Evolutionary conservation across 2,888 invertebrate species (phyloP).

Genomic region (Cheilosia soror): DNA sequence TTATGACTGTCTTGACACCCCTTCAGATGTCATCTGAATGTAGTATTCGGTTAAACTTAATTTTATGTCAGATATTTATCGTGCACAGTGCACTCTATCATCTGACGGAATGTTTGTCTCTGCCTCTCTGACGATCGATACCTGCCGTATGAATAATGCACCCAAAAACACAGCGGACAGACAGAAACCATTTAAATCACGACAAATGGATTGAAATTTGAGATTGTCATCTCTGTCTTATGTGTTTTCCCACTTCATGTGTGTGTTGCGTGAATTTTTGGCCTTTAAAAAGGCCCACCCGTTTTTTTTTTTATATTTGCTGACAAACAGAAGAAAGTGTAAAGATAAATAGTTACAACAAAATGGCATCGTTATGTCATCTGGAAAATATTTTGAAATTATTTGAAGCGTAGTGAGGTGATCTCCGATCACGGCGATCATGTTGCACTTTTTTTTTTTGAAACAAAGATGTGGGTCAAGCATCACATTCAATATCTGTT

Average conservation of each 20-base stretch:
- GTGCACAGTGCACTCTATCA: not conserved
- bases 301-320: not conserved
- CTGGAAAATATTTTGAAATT: slow-evolving; percentile 51
- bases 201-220: slow-evolving; percentile 61
- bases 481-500: slow-evolving; percentile 13
- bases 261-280: slow-evolving; percentile 20
- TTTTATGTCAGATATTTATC: slow-evolving; percentile 45
- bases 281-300: slow-evolving; percentile 15
- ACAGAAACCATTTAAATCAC: slow-evolving; percentile 36
- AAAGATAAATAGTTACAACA: slow-evolving; percentile 37
- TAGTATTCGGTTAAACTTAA: slow-evolving; percentile 46
- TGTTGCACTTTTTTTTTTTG: slow-evolving; percentile 47
- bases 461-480: slow-evolving; percentile 63
- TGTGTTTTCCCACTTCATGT: not conserved
- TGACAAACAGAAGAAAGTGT: slow-evolving; percentile 40
- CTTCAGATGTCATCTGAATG: not conserved
- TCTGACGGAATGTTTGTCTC: slow-evolving; percentile 31
- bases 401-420: slow-evolving; percentile 36
- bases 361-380: slow-evolving; percentile 56
- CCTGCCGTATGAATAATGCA: slow-evolving; percentile 27
- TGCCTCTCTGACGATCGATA: slow-evolving; percentile 39
- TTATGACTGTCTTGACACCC: slow-evolving; percentile 44
- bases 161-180: not conserved
- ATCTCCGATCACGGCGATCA: slow-evolving; percentile 50
- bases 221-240: slow-evolving; percentile 52